Percentiles rank a stretch among this genome's conserved stretches.
Conservation (phyloP, 2,888 invertebrate species). For the Carabus problematicus region DNA sequence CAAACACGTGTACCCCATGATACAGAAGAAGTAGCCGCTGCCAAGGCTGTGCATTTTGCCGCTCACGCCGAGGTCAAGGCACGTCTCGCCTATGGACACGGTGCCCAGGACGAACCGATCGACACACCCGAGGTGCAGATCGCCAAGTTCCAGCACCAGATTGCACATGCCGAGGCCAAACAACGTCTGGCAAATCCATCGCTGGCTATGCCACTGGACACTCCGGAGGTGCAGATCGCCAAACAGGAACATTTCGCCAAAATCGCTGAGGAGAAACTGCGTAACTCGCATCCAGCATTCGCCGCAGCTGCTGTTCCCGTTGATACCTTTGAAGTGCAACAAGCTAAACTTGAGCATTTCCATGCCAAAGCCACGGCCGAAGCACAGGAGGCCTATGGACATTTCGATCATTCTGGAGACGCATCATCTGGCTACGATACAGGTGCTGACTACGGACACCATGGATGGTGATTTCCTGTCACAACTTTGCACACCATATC, state of each 20-base stretch:
- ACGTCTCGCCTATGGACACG: constrained; percentile 1
- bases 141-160: constrained; percentile 13
- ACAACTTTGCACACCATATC: no score
- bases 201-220: constrained; percentile 7
- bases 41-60: constrained; percentile 27
- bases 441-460: no score
- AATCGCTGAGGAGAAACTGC: constrained; percentile 15
- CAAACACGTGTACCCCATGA: constrained; percentile 25
- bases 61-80: constrained; percentile 23
- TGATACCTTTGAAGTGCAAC: constrained; percentile 22
- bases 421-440: no score
- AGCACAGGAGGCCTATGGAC: neutral
- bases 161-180: constrained; percentile 20
- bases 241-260: constrained; percentile 19
- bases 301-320: constrained; percentile 20
- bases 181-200: constrained; percentile 11
- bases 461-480: no score
- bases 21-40: constrained; percentile 20
- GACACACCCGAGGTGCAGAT: constrained; percentile 26
- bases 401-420: neutral
- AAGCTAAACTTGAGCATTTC: constrained; percentile 27
- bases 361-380: constrained; percentile 10
- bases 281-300: constrained; percentile 5
- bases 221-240: constrained; percentile 25
- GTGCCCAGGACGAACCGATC: constrained; percentile 8